A percentile compares a stretch with the other conserved stretches of the same genome.
These are phyloP conservation scores for Cinclus cinclus DNA, from an alignment of 2,113 vertebrate genomes.

Conservation along the genomic window DNA sequence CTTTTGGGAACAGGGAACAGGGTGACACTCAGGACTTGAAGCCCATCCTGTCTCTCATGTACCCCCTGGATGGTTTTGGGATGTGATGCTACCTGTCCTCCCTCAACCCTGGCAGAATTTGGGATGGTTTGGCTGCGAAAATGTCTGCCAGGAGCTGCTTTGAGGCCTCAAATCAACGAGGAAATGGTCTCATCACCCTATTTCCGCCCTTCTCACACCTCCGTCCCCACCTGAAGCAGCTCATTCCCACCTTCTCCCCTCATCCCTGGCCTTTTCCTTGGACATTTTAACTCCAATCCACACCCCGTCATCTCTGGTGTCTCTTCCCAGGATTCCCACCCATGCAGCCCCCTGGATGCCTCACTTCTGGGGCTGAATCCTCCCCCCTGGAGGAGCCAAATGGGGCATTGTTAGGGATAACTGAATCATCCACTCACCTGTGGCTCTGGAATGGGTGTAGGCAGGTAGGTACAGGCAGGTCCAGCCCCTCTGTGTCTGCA, in stretches of 20 bases:
- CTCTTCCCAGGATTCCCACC: not conserved
- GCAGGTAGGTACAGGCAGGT: not conserved
- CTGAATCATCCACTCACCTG: not conserved
- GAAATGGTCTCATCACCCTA: not conserved
- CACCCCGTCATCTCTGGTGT: not conserved
- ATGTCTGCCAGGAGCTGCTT: not conserved
- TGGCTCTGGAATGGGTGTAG: not conserved
- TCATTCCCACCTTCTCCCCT: not conserved
- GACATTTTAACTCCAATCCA: fast-evolving
- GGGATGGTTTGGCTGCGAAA: not conserved
- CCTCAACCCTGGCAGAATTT: not conserved
- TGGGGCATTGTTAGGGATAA: not conserved
- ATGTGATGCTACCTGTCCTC: fast-evolving
- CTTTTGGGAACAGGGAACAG: fast-evolving
- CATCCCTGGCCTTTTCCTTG: not conserved
- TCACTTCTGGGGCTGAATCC: not conserved
- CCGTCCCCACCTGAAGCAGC: fast-evolving
- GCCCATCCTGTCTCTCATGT: fast-evolving
- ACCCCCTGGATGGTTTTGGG: not conserved
- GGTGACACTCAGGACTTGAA: not conserved
- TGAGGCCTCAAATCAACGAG: fast-evolving
- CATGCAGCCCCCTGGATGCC: not conserved
- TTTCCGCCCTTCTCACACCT: not conserved
- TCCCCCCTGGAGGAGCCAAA: not conserved
- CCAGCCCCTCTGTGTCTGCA: not conserved